Evolutionary conservation across 2,888 invertebrate species (phyloP).

Genomic region (Drosophila affinis): DNA sequence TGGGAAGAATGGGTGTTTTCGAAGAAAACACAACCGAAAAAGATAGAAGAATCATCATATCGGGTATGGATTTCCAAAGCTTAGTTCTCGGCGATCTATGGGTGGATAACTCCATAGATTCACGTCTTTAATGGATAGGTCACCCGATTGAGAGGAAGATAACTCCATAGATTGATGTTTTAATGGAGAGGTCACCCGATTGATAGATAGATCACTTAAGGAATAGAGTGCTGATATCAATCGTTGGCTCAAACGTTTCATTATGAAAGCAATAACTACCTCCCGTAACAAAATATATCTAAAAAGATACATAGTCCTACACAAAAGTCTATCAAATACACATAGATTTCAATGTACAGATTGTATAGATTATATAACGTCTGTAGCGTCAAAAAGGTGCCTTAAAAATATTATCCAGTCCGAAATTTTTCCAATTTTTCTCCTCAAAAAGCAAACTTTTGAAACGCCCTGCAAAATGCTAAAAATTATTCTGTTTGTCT

Average conservation of each 20-base stretch:
- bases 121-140: too few relatives aligned
- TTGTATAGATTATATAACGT: background rate
- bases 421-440: background rate
- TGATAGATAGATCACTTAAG: too few relatives aligned
- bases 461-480: conserved; percentile 26
- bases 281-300: too few relatives aligned
- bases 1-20: background rate
- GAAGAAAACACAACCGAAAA: too few relatives aligned
- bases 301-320: too few relatives aligned
- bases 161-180: background rate
- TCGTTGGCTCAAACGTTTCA: too few relatives aligned
- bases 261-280: too few relatives aligned
- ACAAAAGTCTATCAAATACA: background rate
- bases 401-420: background rate
- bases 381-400: background rate
- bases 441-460: background rate
- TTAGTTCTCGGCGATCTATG: background rate
- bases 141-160: too few relatives aligned
- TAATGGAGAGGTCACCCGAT: too few relatives aligned
- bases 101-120: background rate
- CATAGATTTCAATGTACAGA: background rate
- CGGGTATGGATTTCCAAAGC: background rate
- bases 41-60: too few relatives aligned
- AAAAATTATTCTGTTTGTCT: conserved; percentile 40
- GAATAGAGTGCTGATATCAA: too few relatives aligned